Evolutionary conservation across 2,113 vertebrate genomes (phyloP).

Genomic region (Catharus minimus): DNA sequence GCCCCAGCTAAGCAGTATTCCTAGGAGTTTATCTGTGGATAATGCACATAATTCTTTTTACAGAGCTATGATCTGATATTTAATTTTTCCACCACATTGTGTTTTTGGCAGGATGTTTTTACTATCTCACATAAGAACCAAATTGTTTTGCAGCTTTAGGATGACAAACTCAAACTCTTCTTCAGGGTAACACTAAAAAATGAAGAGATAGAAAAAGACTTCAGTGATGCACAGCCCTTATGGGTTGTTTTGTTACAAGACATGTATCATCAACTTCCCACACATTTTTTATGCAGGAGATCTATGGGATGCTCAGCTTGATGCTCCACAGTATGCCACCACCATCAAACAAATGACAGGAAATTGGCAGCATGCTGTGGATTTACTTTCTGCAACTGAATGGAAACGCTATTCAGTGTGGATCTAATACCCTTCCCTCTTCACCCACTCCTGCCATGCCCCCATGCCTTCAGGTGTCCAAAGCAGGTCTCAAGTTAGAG

Average conservation of each 20-base stretch:
- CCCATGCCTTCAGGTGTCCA: neutral
- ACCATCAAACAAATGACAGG: constrained; percentile 16
- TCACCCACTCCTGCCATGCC: neutral
- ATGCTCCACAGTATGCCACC: neutral
- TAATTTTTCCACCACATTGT: constrained; percentile 2
- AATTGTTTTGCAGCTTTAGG: neutral
- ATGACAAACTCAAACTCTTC: constrained; percentile 28
- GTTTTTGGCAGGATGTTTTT: neutral
- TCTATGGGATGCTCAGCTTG: constrained; percentile 26
- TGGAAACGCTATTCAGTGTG: neutral
- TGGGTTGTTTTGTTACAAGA: constrained; percentile 46
- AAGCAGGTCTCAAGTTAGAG: neutral
- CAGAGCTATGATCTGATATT: neutral
- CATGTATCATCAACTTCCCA: constrained; percentile 35
- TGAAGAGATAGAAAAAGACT: neutral
- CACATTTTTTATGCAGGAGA: constrained; percentile 30
- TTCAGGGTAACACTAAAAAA: constrained; percentile 15
- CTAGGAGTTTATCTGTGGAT: constrained; percentile 9
- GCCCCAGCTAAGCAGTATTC: neutral
- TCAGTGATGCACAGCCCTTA: neutral
- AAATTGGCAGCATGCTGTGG: constrained; percentile 19
- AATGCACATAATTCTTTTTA: constrained; percentile 25
- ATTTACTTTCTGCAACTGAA: constrained; percentile 12
- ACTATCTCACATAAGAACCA: neutral
- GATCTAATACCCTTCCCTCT: neutral